Evolutionary conservation across 2,888 invertebrate genomes (phyloP).

Genomic region (Sphinx pinastri): DNA sequence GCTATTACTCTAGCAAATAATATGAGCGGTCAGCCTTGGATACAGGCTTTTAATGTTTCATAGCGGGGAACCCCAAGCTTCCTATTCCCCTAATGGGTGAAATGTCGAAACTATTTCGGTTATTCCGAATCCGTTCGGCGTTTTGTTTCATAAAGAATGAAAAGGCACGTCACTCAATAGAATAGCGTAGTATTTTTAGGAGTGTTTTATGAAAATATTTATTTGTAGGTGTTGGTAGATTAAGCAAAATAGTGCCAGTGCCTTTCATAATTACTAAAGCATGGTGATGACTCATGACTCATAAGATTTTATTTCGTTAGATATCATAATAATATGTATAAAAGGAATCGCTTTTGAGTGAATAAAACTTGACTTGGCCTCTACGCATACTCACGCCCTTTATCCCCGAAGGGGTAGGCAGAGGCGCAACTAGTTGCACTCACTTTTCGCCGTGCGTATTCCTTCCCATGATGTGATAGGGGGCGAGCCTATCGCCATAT

Average conservation of each 20-base stretch:
- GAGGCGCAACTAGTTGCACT: too few relatives aligned
- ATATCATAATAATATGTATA: too few relatives aligned
- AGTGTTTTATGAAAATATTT: not conserved
- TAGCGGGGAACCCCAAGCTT: conserved; percentile 14
- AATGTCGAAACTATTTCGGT: conserved; percentile 37
- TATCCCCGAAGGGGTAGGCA: too few relatives aligned
- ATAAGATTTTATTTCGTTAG: too few relatives aligned
- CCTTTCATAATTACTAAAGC: too few relatives aligned
- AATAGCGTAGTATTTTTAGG: not conserved
- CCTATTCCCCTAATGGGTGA: conserved; percentile 30
- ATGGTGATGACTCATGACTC: too few relatives aligned
- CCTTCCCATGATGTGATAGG: too few relatives aligned
- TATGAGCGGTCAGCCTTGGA: conserved; percentile 24
- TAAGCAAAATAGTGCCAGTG: not conserved
- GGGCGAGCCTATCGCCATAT: too few relatives aligned
- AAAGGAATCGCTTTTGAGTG: too few relatives aligned
- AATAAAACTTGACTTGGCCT: too few relatives aligned
- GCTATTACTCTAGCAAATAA: conserved; percentile 36
- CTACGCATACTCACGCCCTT: too few relatives aligned
- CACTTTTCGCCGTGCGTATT: too few relatives aligned
- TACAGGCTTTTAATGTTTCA: conserved; percentile 33
- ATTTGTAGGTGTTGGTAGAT: not conserved
- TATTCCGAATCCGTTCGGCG: conserved; percentile 23
- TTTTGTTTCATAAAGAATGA: conserved; percentile 31
- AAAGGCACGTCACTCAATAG: not conserved